A percentile compares a stretch with the other conserved stretches of the same genome.
phyloP scores from a whole-genome alignment of 2,888 invertebrate genomes.

The Drosophila pseudotalamancana region DNA sequence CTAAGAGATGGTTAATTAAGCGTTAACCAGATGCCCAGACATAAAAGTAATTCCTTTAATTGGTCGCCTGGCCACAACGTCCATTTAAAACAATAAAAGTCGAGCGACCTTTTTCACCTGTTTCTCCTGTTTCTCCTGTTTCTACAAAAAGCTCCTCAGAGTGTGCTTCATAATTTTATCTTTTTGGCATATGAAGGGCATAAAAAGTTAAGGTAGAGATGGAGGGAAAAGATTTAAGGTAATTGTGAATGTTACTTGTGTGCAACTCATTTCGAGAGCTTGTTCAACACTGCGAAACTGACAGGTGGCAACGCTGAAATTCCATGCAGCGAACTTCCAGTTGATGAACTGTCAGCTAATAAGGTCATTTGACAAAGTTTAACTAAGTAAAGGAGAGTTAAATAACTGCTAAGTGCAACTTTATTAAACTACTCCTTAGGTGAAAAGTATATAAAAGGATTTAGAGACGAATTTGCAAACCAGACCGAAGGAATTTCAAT shows the following conservation, averaged over 20 bases:
- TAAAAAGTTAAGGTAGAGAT: neutral
- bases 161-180: constrained; percentile 11
- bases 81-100: constrained; percentile 19
- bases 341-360: no score
- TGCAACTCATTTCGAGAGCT: neutral
- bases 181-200: constrained; percentile 3
- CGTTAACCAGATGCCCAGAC: constrained; percentile 3
- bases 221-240: neutral
- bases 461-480: no score
- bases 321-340: no score
- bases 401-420: no score
- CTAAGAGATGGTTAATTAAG: constrained; percentile 26
- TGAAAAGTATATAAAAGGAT: no score
- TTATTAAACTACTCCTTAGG: no score
- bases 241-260: neutral
- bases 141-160: neutral
- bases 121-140: neutral
- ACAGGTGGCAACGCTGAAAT: no score
- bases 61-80: constrained; percentile 26
- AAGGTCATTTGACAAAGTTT: no score
- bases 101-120: neutral
- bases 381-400: no score
- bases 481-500: no score
- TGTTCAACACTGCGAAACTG: no score
- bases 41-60: constrained; percentile 33